These are phyloP conservation scores for Jacana jacana DNA, from an alignment of 2,113 vertebrate genomes.

Conservation along the genomic window DNA sequence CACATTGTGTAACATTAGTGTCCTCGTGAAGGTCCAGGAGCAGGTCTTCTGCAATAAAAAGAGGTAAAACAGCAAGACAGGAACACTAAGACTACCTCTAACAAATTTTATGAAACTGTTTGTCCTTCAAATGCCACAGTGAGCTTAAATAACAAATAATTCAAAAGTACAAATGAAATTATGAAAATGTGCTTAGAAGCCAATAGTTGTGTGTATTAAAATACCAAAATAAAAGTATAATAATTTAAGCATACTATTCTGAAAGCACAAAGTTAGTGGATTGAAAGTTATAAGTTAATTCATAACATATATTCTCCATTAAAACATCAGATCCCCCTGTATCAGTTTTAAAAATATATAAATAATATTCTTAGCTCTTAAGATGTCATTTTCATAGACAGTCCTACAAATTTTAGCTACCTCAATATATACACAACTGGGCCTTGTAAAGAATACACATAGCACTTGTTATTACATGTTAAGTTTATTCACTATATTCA, in stretches of 20 bases:
- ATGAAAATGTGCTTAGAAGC: not conserved
- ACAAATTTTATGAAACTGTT: not conserved
- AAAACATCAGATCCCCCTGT: not conserved
- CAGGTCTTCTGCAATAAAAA: not conserved
- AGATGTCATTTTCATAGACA: not conserved
- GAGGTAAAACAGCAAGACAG: not conserved
- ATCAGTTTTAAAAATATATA: not conserved
- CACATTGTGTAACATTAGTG: not conserved
- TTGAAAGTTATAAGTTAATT: not conserved
- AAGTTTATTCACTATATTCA: not conserved
- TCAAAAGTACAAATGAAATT: not conserved
- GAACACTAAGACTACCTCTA: not conserved
- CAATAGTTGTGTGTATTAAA: not conserved
- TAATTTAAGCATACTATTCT: not conserved
- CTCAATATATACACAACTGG: not conserved
- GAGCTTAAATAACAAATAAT: not conserved
- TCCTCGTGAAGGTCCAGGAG: not conserved
- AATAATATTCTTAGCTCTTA: conserved; percentile 5
- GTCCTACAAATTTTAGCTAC: conserved; percentile 5
- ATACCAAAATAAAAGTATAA: not conserved
- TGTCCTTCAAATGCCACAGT: not conserved
- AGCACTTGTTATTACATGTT: not conserved
- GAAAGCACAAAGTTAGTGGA: not conserved
- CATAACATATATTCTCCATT: not conserved
- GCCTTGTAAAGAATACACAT: not conserved